Evolutionary conservation across 1,140 invertebrate species (phyloP), one percentile per base, ranked within the genome.

Genomic region (Drosophila sp.): DNA sequence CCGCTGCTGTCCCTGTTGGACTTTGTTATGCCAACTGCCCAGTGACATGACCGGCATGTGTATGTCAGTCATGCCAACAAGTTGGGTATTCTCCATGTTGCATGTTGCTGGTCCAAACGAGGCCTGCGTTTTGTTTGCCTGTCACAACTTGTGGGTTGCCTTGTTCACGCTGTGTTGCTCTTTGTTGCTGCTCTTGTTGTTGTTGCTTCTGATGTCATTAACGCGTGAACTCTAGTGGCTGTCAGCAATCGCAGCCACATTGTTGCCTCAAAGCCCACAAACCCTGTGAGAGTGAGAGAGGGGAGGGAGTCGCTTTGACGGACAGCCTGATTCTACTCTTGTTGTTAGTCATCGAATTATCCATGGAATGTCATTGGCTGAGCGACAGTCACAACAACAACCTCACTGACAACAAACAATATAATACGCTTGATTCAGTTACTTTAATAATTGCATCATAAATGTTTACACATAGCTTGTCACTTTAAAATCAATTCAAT

Each of bases 71-170:
- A 59, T 53, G 63, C 63, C 64, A 72, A 72, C 64, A 72, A 67
- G 67, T 71, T 67, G 16, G 62, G 45, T 38, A 53, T 53, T 36
- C 46, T 62, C 59, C 51, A 61, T 63, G 61, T 48, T 71, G 69
- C 61, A 43, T 34, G 34, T 46, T 46, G 45, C 45, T 71, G 69
- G 50, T 57, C 69, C 65, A 71, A 56, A 50, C 16, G 41, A 64
- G 41, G 34, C 18, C 76, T 50, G 36, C 46, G 75, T 79, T 78
- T 72, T 75, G 66, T 72, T 81, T 72, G 78, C 57, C 62, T 76
- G 73, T 69, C 78, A 80, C 75, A 71, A 75, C 71, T 70, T 51
- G 74, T 36, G 69, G 29, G 45, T 76, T 72, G 80, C 58, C 66
- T 79, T 36, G 38, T n/a, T 11, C 14, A 40, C 32, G 5, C 40